Conservation (phyloP, 2,888 invertebrate genomes). For the Axea sp. region DNA sequence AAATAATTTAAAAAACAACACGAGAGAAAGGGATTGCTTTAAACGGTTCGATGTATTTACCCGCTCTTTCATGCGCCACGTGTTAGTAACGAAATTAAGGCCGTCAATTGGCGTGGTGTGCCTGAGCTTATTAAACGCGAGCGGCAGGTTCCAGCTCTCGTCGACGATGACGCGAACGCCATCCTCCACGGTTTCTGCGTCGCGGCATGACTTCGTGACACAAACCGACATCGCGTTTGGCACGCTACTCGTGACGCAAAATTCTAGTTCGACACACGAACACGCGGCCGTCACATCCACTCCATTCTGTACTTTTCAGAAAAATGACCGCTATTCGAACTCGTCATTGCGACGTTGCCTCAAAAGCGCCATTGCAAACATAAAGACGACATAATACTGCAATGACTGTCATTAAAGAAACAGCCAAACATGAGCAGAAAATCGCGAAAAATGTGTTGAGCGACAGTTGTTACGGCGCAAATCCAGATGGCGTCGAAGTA, state of each 20-base stretch:
- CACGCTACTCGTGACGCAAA: background rate
- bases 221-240: conserved; percentile 54
- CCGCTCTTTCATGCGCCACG: conserved; percentile 96
- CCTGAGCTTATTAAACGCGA: conserved; percentile 87
- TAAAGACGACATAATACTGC: conserved; percentile 54
- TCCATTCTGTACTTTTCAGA: conserved; percentile 6
- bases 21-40: too few species aligned
- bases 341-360: conserved; percentile 21
- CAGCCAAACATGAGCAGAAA: conserved; percentile 27
- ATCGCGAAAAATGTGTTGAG: conserved; percentile 9
- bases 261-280: conserved; percentile 8
- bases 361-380: conserved; percentile 52
- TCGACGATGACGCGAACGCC: too few species aligned
- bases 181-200: conserved; percentile 40
- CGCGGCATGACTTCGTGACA: conserved; percentile 56
- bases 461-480: background rate
- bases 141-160: conserved; percentile 85
- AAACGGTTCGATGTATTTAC: conserved; percentile 79
- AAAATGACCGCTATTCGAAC: conserved; percentile 11
- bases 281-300: conserved; percentile 20
- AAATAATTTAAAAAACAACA: too few species aligned
- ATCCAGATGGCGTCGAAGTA: conserved; percentile 1
- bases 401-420: conserved; percentile 35
- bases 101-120: conserved; percentile 88
- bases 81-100: conserved; percentile 84